Evolutionary conservation across 2,113 vertebrate species (phyloP), one percentile per base, ranked within the genome.

Genomic region (Pteropus alecto): DNA sequence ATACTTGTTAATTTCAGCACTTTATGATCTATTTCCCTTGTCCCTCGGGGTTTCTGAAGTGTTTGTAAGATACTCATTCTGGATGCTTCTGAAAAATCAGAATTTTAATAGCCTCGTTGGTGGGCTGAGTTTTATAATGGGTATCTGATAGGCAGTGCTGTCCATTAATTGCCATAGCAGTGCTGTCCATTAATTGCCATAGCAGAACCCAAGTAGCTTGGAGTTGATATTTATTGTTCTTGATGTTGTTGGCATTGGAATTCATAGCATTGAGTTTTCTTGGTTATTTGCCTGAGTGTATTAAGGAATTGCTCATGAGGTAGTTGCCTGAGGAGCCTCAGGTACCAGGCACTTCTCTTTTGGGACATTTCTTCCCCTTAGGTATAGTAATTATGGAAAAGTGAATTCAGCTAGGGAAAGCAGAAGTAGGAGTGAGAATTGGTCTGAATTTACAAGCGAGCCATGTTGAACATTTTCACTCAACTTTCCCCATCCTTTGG

Each of bases 201-300:
- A 73, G 68, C 33, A 54, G 70, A 81, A 10, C 24, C 54, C 68
- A 82, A 0, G 58, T 77, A 33, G 94, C 60, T 84, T 46, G 33
- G 46, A 96, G 92, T 98, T 93, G 92, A 97, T 97, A 90, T 63
- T 0, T 87, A 30, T 79, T 97, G 79, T 60, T 51, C 2, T 68
- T 92, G 60, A 83, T 95, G 77, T 96, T 96, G 87, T 97, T 98
- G 92, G 97, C 87, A 76, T 46, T 97, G 58, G 10, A 95, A 98
- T 94, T 94, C 95, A 73, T 85, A 87, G 65, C 79, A 30, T 54
- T 94, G 96, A 60, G 77, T 89, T 90, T 96, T 97, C 14, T 76
- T 68, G 33, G 81, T 56, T 79, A 56, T 93, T 95, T 84, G 48
- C 33, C 43, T 60, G 41, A 56, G 22, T 15, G 1, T 87, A 35